These are phyloP conservation scores for Pelagia noctiluca DNA, from an alignment of 30 jellyfish, hydroid and myxozoan genomes.

Conservation along the genomic window DNA sequence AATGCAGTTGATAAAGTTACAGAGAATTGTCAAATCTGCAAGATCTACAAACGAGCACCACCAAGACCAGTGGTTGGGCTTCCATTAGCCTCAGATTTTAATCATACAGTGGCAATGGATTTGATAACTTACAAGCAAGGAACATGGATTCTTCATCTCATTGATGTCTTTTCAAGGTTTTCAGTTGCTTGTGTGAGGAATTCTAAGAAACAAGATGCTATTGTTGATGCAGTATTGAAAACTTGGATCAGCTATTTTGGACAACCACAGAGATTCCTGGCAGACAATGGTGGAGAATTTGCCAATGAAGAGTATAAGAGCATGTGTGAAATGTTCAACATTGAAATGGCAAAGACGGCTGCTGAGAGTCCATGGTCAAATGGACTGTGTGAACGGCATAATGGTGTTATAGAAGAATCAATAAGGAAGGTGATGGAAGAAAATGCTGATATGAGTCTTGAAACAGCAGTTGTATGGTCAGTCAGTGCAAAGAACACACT, in stretches of 20 bases:
- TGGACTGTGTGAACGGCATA: constrained; percentile 47
- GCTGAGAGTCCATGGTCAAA: constrained; percentile 64
- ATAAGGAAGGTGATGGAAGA: constrained; percentile 15
- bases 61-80: constrained; percentile 50
- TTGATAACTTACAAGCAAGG: constrained; percentile 45
- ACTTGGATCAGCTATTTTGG: constrained; percentile 14
- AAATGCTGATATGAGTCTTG: constrained; percentile 16
- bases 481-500: constrained; percentile 68
- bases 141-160: constrained; percentile 11
- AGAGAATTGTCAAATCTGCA: constrained; percentile 21
- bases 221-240: constrained; percentile 12
- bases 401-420: constrained; percentile 21
- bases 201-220: not conserved
- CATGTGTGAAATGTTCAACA: constrained; percentile 40
- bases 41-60: constrained; percentile 31
- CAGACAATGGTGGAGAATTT: constrained; percentile 71
- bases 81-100: constrained; percentile 23
- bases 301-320: constrained; percentile 35
- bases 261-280: constrained; percentile 28
- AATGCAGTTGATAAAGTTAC: constrained; percentile 3
- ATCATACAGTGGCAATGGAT: constrained; percentile 20
- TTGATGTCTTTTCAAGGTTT: constrained; percentile 35
- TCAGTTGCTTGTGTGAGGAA: constrained; percentile 14
- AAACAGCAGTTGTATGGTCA: constrained; percentile 48
- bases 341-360: constrained; percentile 33